These are phyloP conservation scores for Eristalis tenax DNA, from an alignment of 2,888 invertebrate genomes.

Conservation along the genomic window DNA sequence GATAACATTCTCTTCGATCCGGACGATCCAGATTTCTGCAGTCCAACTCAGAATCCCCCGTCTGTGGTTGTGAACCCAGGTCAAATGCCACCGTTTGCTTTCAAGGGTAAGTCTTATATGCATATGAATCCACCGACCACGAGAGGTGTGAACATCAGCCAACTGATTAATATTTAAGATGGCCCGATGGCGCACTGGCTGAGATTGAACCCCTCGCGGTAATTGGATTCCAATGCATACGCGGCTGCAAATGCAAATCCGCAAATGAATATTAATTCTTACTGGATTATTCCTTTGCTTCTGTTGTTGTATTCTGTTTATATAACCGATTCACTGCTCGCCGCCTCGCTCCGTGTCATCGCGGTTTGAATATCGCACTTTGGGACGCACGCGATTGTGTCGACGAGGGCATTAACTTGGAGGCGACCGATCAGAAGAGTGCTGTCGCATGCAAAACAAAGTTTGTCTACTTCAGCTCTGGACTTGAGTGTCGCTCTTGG, in stretches of 20 bases:
- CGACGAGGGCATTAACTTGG: constrained; percentile 34
- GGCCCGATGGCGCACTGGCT: not conserved
- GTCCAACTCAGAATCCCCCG: constrained; percentile 73
- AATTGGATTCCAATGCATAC: constrained; percentile 36
- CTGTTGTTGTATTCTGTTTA: not conserved
- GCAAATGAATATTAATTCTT: constrained; percentile 46
- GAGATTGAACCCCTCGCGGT: constrained; percentile 19
- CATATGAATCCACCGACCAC: not conserved
- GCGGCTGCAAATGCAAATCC: constrained; percentile 17
- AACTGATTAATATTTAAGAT: constrained; percentile 43
- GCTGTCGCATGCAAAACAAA: constrained; percentile 11
- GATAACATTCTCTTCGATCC: constrained; percentile 80
- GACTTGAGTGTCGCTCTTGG: not conserved
- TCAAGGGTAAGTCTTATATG: constrained; percentile 76
- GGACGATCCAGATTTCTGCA: constrained; percentile 81
- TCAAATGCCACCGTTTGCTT: constrained; percentile 73
- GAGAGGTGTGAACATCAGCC: constrained; percentile 12
- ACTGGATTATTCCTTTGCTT: not conserved
- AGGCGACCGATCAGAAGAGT: not conserved
- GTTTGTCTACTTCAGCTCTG: not conserved
- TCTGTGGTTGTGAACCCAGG: constrained; percentile 62
- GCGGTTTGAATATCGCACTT: constrained; percentile 22
- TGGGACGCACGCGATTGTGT: constrained; percentile 5
- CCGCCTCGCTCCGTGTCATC: not conserved
- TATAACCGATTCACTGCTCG: not conserved